Base-by-base conservation (phyloP, 2,113 vertebrate species). In the Cercocebus atys region DNA sequence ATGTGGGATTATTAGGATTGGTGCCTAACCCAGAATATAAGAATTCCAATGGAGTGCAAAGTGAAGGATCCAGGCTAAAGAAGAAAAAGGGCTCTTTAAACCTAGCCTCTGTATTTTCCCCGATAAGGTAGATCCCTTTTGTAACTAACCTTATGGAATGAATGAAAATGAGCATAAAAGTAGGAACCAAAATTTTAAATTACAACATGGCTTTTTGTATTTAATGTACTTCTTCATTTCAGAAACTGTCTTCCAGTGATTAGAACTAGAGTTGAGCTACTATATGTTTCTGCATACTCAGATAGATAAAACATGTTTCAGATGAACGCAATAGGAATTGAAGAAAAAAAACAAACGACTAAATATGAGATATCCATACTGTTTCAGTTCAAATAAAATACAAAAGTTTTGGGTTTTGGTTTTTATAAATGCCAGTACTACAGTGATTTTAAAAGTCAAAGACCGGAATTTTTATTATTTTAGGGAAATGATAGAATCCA, bases 1-100 rank as follows among this genome's bases (percentile, higher is more conserved):
- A 87, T 66, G 20, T 95, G 68, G 73, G 66, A 68, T 96, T 97
- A 89, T 89, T 94, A 97, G 88, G 79, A 96, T 84, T 88, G 81
- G 50, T 81, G 20, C 47, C 66, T 93, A 93, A 96, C 52, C 72
- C 86, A 89, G 78, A 94, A 88, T 88, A 47, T 90, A 75, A 97
- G 68, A 94, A 95, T 86, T 87, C 70, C 83, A 93, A 0, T 87
- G n/a, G 90, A 84, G 23, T 89, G 17, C 47, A 92, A 94, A 96
- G n/a, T 57, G 8, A 93, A 83, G 43, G 13, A 87, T 55, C 64
- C 20, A 80, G n/a, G 40, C 57, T 72, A 64, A 76, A 70, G 25
- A 87, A 89, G 23, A 88, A 93, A 86, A 82, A 14, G 25, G 45
- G 27, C 47, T 96, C 73, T 89, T 40, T 38, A 72, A 92, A 92